Percentiles rank a stretch among this genome's conserved stretches.
Evolutionary conservation across 2,888 invertebrate species (phyloP).

Genomic region (Rutpela maculata): DNA sequence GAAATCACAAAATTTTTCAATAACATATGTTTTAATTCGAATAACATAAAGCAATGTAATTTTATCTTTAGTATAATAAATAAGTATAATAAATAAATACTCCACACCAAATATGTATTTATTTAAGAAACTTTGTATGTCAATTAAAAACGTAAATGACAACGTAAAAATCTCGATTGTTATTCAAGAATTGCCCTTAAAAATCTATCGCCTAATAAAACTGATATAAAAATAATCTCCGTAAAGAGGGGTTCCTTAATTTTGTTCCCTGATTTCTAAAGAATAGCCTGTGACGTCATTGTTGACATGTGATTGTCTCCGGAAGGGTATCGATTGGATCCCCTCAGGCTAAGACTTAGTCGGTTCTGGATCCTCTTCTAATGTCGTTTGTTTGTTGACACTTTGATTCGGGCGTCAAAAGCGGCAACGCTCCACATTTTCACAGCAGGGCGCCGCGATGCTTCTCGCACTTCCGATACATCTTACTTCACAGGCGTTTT

Average conservation of each 20-base stretch:
- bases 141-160: not conserved
- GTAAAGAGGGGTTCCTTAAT: constrained; percentile 9
- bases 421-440: constrained; percentile 38
- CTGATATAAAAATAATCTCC: not conserved
- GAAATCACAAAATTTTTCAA: too few species aligned
- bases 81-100: too few species aligned
- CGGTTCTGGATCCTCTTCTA: constrained; percentile 59
- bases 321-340: constrained; percentile 43
- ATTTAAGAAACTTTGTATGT: not conserved
- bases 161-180: not conserved
- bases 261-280: constrained; percentile 18
- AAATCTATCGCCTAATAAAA: not conserved
- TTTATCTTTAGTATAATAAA: too few species aligned
- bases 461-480: constrained; percentile 49
- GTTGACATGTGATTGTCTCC: constrained; percentile 42
- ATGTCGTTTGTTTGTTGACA: constrained; percentile 73
- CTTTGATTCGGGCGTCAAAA: constrained; percentile 62
- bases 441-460: constrained; percentile 45
- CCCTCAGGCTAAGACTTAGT: constrained; percentile 34
- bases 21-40: too few species aligned
- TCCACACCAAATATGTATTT: not conserved
- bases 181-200: not conserved
- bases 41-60: too few species aligned
- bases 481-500: constrained; percentile 44
- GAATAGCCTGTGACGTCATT: constrained; percentile 36